Conservation (phyloP, 2,113 vertebrate genomes). For the Zosterops lateralis region DNA sequence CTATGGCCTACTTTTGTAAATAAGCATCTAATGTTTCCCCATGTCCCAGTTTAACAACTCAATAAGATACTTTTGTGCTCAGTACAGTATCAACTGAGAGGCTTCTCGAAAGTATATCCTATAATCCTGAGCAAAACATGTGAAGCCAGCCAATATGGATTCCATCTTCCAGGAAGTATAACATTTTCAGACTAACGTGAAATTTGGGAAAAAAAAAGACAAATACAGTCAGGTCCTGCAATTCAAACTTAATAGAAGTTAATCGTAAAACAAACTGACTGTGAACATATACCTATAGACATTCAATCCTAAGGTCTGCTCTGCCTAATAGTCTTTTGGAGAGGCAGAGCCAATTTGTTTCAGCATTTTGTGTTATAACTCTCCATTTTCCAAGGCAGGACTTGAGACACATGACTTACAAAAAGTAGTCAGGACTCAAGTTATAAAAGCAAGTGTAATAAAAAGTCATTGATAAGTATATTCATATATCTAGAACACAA, state of each 20-base stretch:
- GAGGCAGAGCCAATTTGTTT: neutral
- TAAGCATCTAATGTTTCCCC: neutral
- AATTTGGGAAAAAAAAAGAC: too few species aligned
- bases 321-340: neutral
- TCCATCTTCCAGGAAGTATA: neutral
- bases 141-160: neutral
- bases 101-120: neutral
- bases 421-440: neutral
- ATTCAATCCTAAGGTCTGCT: neutral
- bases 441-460: neutral
- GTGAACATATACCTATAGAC: neutral
- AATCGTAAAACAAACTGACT: neutral
- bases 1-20: neutral
- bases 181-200: neutral
- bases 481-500: neutral
- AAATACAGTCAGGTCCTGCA: neutral
- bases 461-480: neutral
- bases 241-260: neutral
- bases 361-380: neutral
- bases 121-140: neutral
- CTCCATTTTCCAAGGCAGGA: neutral
- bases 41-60: neutral
- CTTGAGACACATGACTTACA: neutral
- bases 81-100: neutral
- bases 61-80: neutral